phyloP scores from a whole-genome alignment of 2,888 invertebrate genomes.

The Meganola albula region DNA sequence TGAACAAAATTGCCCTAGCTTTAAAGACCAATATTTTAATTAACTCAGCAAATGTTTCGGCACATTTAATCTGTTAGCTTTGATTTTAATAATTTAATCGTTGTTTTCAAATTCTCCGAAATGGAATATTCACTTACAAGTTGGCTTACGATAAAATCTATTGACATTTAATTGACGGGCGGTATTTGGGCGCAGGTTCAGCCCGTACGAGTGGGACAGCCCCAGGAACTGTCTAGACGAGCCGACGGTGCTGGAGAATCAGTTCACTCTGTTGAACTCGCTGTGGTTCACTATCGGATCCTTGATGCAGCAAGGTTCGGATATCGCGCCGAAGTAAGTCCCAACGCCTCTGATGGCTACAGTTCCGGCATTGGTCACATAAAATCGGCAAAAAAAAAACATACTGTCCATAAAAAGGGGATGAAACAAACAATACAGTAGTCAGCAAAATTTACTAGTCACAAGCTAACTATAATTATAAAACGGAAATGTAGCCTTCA shows the following conservation, averaged over 20 bases:
- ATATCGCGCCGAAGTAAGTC: conserved; percentile 93
- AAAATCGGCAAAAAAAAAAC: too few species aligned
- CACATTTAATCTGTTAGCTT: too few species aligned
- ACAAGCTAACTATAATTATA: conserved; percentile 28
- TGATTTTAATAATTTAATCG: too few species aligned
- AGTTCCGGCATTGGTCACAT: conserved; percentile 31
- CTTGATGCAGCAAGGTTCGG: conserved; percentile 95
- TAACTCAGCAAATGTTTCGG: too few species aligned
- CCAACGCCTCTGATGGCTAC: conserved; percentile 48
- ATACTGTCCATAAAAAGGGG: conserved; percentile 14
- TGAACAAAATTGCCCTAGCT: too few species aligned
- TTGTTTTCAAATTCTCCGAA: conserved; percentile 4
- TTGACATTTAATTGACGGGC: conserved; percentile 43
- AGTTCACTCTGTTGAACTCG: conserved; percentile 93
- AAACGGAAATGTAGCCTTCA: conserved; percentile 63
- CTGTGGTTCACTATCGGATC: conserved; percentile 97
- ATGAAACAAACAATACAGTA: conserved; percentile 6
- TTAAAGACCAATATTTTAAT: too few species aligned
- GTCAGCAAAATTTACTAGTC: conserved; percentile 8
- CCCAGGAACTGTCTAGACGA: conserved; percentile 91
- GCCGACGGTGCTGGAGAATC: conserved; percentile 91
- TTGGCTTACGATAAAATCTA: conserved; percentile 18
- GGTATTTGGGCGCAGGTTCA: conserved; percentile 83
- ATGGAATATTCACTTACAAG: conserved; percentile 18
- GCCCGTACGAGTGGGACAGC: conserved; percentile 96